Evolutionary conservation across 2,797 vertebrate species (phyloP).

Genomic region (Lagodon rhomboides): DNA sequence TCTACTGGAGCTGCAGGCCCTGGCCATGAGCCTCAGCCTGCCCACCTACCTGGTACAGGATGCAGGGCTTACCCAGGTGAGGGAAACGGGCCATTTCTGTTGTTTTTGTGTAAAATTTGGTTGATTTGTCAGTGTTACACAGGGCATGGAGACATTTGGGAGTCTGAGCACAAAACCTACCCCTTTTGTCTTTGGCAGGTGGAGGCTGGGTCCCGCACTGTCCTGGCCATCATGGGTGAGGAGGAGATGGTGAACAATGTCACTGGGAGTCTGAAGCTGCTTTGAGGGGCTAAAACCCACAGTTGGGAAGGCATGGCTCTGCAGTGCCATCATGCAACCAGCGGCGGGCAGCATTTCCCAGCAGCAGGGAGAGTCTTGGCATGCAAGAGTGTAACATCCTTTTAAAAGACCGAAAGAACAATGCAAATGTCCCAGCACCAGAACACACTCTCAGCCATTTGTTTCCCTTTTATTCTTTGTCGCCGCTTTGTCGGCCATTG

Average conservation of each 20-base stretch:
- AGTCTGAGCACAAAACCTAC: not conserved
- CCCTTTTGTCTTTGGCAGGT: conserved; percentile 75
- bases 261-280: conserved; percentile 90
- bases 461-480: conserved; percentile 75
- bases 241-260: conserved; percentile 90
- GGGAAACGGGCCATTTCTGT: not conserved
- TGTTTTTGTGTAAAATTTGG: not conserved
- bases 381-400: conserved; percentile 66
- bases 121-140: not conserved
- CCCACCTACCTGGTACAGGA: conserved; percentile 90
- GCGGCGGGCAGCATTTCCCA: conserved; percentile 78
- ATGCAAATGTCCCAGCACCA: conserved; percentile 60
- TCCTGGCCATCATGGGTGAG: conserved; percentile 89
- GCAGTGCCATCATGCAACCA: conserved; percentile 67
- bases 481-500: conserved; percentile 43
- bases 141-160: not conserved
- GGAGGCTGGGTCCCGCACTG: conserved; percentile 87
- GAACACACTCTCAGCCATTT: conserved; percentile 70
- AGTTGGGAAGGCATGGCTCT: conserved; percentile 53
- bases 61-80: conserved; percentile 89
- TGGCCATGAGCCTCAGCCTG: conserved; percentile 88
- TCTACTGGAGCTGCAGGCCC: conserved; percentile 89
- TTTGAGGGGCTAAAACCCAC: conserved; percentile 66
- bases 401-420: conserved; percentile 51
- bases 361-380: conserved; percentile 65